A percentile compares a stretch with the other conserved stretches of the same genome.
phyloP scores from a whole-genome alignment of 2,888 invertebrate genomes.

The Hyppa rectilinea region DNA sequence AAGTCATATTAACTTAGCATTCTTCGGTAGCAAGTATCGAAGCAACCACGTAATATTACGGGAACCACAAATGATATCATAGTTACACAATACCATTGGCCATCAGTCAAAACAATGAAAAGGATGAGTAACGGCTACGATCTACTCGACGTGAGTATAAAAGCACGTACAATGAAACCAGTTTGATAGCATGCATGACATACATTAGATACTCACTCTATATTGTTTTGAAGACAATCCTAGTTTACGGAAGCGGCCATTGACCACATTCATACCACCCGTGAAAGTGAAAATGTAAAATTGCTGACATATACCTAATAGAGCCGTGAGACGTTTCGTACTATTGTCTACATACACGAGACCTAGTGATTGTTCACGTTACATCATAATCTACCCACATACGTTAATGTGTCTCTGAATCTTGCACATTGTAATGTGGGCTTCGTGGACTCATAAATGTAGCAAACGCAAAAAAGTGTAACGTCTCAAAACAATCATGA shows the following conservation, averaged over 20 bases:
- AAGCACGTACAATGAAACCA: constrained; percentile 32
- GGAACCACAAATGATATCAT: constrained; percentile 64
- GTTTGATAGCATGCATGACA: constrained; percentile 38
- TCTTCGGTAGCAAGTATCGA: constrained; percentile 53
- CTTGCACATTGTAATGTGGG: constrained; percentile 36
- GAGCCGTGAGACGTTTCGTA: constrained; percentile 83
- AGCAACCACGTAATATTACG: constrained; percentile 64
- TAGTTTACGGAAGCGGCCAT: constrained; percentile 72
- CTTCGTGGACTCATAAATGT: constrained; percentile 39
- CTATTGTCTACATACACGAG: constrained; percentile 74
- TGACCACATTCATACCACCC: constrained; percentile 72
- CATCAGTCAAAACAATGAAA: constrained; percentile 69
- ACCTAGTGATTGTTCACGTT: constrained; percentile 70
- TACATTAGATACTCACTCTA: constrained; percentile 48
- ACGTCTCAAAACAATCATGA: neutral
- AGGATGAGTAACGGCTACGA: constrained; percentile 42
- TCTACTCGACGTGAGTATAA: constrained; percentile 7
- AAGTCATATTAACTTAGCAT: constrained; percentile 63
- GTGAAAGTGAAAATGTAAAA: constrained; percentile 85
- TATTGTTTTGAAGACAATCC: constrained; percentile 65
- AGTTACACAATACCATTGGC: constrained; percentile 65
- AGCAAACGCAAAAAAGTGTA: constrained; percentile 22
- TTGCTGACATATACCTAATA: constrained; percentile 78
- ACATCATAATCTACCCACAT: constrained; percentile 70
- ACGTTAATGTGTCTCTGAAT: constrained; percentile 58